These are phyloP conservation scores for Caligus rogercresseyi DNA, from an alignment of 1,140 invertebrate genomes.

Conservation along the genomic window DNA sequence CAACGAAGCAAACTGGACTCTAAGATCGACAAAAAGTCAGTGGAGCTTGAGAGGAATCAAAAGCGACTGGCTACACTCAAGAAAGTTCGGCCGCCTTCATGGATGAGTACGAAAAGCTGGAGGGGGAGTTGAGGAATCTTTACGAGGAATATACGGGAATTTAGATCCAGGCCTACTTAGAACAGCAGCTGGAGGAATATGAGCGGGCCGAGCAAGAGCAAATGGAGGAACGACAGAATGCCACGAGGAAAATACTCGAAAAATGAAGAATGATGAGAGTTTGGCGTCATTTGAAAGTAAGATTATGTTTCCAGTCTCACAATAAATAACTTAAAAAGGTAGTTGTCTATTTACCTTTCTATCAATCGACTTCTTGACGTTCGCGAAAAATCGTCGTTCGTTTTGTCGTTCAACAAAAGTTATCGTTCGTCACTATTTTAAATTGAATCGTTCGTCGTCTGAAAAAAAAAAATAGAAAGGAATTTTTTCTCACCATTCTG, in stretches of 20 bases:
- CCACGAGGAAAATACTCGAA: constrained; percentile 18
- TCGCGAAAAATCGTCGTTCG: too few species aligned
- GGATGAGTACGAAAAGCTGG: constrained; percentile 82
- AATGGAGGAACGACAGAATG: constrained; percentile 37
- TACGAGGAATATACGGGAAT: constrained; percentile 75
- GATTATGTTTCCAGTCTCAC: background rate
- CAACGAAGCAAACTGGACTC: constrained; percentile 66
- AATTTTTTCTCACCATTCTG: too few species aligned
- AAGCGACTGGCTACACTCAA: constrained; percentile 79
- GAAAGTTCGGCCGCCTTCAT: constrained; percentile 74
- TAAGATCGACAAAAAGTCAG: constrained; percentile 75
- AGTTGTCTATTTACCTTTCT: constrained; percentile 1
- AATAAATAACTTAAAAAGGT: constrained; percentile 9
- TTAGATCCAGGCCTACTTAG: constrained; percentile 68
- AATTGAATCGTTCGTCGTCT: too few species aligned
- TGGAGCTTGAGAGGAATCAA: constrained; percentile 76
- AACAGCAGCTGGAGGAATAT: constrained; percentile 51
- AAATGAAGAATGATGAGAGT: constrained; percentile 19
- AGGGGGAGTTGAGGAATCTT: constrained; percentile 60
- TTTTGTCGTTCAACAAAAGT: too few species aligned
- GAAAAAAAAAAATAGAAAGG: constrained; percentile 1
- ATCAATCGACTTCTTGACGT: constrained; percentile 1
- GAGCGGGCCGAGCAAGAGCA: constrained; percentile 48
- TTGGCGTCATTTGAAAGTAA: background rate
- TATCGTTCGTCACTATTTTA: too few species aligned